Base-by-base conservation (phyloP, 2,888 invertebrate genomes). In the Agonum fuliginosum region DNA sequence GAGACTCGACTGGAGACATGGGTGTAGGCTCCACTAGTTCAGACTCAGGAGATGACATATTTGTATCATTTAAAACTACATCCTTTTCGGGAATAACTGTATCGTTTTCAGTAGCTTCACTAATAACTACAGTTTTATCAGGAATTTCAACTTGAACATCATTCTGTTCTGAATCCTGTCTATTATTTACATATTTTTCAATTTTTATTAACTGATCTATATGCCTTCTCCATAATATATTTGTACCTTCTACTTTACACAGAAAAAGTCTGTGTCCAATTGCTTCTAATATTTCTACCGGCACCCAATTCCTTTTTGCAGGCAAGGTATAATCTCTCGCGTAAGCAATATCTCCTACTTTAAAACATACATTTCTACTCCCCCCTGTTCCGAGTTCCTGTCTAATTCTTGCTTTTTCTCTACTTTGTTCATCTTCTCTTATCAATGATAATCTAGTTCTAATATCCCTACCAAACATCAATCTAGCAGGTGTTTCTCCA, bases 201-300 rank as follows among this genome's bases (percentile, higher is more conserved):
- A 51, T 22, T 14, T 51, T 51, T 12, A 20, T 51, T 20, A 51
- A 20, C 14, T 51, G 51, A 4, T 51, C 51, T 51, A 24, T 51
- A 24, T 51, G 51, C 19, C 51, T 51, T 51, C 24, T 51, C 51
- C 19, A 51, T 3, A 51, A 22, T 17, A 51, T 51, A 14, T 4
- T 17, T 14, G 6, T 24, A 1, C 19, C 3, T 22, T 22, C 17
- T 14, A 51, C 3, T 24, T 17, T 51, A 51, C 19, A 51, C 24
- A 27, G 0, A 58, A 27, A 58, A 3, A 30, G 6, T 58, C 58
- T 58, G 24, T n/a, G n/a, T 27, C 58, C 22, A 27, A 58, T 27
- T 22, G n/a, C 1, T 58, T 58, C 30, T 10, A 58, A 24, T 12
- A 58, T 58, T 58, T 24, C 14, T 58, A 14, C 58, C 14, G 24